Conservation (phyloP, 2,113 vertebrate genomes). For the Hirundichthys speculiger region DNA sequence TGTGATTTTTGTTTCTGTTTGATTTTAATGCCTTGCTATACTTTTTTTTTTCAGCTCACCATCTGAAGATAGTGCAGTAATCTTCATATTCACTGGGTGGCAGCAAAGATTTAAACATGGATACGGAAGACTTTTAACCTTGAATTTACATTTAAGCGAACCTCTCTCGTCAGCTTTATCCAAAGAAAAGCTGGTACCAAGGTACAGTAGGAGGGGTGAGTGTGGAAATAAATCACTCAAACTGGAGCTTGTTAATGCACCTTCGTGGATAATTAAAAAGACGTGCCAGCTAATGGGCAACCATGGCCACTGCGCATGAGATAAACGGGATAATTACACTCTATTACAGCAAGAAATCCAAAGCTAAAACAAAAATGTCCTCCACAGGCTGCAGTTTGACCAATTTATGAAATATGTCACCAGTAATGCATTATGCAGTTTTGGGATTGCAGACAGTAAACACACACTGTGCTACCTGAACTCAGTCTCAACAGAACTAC, state of each 20-base stretch:
- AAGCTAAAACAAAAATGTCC: background rate
- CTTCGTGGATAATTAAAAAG: constrained; percentile 8
- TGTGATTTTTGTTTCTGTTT: too few relatives aligned
- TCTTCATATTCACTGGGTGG: constrained; percentile 50
- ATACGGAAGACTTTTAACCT: background rate
- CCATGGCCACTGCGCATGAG: background rate
- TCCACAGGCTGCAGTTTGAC: constrained; percentile 1
- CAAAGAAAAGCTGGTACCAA: constrained; percentile 1
- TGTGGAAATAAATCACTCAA: constrained; percentile 5
- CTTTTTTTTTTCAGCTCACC: too few relatives aligned
- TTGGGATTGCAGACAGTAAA: constrained; percentile 13
- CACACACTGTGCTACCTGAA: background rate
- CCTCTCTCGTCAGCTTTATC: background rate
- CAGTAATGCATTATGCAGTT: constrained; percentile 18
- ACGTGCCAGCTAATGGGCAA: background rate
- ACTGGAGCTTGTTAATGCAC: constrained; percentile 11
- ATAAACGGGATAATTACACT: background rate
- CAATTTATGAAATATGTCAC: constrained; percentile 9
- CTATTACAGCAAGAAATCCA: background rate
- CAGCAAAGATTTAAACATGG: constrained; percentile 63
- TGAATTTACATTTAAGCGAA: background rate
- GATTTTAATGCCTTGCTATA: too few relatives aligned
- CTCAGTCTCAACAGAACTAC: background rate
- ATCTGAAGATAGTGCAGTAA: constrained; percentile 42
- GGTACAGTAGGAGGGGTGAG: too few relatives aligned